Conservation (phyloP, 2,797 vertebrate genomes). For the Avahi laniger region DNA sequence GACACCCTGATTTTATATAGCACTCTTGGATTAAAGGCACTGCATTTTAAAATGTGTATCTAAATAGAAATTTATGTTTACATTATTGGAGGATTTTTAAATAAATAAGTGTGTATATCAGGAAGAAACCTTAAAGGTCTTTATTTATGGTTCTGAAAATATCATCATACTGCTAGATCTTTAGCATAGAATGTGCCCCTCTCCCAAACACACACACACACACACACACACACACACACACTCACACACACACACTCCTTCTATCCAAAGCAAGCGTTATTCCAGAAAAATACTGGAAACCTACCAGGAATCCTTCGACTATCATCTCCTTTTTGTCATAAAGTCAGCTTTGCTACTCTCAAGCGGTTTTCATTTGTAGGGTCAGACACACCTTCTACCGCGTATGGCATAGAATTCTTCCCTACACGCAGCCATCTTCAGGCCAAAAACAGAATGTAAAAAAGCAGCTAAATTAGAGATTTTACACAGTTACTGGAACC, state of each 20-base stretch:
- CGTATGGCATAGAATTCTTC: not conserved
- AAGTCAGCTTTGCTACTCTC: not conserved
- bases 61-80: not conserved
- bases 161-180: not conserved
- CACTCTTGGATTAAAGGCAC: not conserved
- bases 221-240: too few species aligned
- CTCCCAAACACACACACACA: not conserved
- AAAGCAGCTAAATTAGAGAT: slow-evolving; percentile 57
- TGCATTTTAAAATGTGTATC: not conserved
- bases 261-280: not conserved
- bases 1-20: not conserved
- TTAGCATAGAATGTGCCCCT: not conserved
- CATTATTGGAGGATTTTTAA: not conserved
- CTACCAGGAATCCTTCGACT: not conserved
- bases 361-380: not conserved
- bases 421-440: slow-evolving; percentile 48
- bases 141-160: slow-evolving; percentile 26
- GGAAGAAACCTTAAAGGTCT: not conserved
- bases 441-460: not conserved
- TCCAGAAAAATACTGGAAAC: not conserved
- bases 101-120: not conserved
- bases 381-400: not conserved
- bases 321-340: not conserved
- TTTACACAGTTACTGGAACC: slow-evolving; percentile 63
- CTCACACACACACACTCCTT: not conserved